phyloP scores from a whole-genome alignment of 2,888 invertebrate genomes.

The Pandemis corylana region DNA sequence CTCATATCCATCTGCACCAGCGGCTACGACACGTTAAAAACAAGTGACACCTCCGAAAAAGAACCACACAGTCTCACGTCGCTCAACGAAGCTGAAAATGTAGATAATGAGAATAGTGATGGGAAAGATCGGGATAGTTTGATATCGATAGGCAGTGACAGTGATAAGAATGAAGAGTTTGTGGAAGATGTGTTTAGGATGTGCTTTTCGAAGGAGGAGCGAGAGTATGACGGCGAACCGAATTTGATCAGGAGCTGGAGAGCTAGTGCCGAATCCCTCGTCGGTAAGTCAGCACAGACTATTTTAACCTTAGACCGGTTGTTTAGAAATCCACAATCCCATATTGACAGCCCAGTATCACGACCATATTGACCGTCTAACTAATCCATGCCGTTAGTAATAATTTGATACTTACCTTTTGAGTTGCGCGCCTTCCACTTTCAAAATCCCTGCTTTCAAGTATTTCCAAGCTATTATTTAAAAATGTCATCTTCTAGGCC shows the following conservation, averaged over 20 bases:
- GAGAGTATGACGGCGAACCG: constrained; percentile 63
- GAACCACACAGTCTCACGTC: constrained; percentile 73
- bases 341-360: too few relatives aligned
- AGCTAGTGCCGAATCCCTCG: constrained; percentile 71
- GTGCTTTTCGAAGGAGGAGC: constrained; percentile 69
- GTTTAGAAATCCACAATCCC: too few relatives aligned
- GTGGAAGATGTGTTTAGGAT: constrained; percentile 77
- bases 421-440: too few relatives aligned
- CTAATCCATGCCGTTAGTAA: too few relatives aligned
- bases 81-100: constrained; percentile 56
- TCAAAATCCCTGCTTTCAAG: too few relatives aligned
- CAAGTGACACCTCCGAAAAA: constrained; percentile 67
- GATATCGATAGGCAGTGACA: constrained; percentile 86
- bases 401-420: too few relatives aligned
- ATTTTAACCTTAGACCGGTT: background rate
- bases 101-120: constrained; percentile 47
- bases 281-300: constrained; percentile 59
- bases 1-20: constrained; percentile 75
- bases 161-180: constrained; percentile 72
- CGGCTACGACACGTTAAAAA: constrained; percentile 74
- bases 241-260: constrained; percentile 68
- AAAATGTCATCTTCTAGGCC: constrained; percentile 79
- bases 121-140: constrained; percentile 84
- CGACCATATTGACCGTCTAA: too few relatives aligned
- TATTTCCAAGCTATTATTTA: too few relatives aligned